Conservation (phyloP, 2,113 vertebrate species). For the Xiphophorus hellerii region DNA sequence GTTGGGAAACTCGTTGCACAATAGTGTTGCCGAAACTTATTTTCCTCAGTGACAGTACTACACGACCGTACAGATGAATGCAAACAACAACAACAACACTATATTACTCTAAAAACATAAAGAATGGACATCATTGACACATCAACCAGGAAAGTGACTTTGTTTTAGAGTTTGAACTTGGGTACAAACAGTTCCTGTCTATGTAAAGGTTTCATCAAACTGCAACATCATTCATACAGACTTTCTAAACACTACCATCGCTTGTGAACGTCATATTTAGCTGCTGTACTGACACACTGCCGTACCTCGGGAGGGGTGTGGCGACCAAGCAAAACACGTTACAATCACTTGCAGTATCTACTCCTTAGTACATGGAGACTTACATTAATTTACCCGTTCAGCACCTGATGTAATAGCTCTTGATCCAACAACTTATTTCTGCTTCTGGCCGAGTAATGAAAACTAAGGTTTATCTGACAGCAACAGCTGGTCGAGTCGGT, state of each 20-base stretch:
- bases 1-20: no score
- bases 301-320: slow-evolving; percentile 27
- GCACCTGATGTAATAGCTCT: not conserved
- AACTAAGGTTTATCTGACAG: slow-evolving; percentile 28
- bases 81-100: no score
- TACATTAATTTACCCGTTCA: not conserved
- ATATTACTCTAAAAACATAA: no score
- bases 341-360: not conserved
- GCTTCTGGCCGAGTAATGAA: not conserved
- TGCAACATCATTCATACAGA: not conserved
- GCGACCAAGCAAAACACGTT: not conserved
- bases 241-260: not conserved
- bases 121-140: no score
- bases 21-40: no score
- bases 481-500: slow-evolving; percentile 45
- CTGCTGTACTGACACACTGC: not conserved
- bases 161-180: no score
- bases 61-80: no score
- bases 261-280: no score
- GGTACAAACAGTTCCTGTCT: no score
- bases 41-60: no score
- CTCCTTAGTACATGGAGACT: not conserved
- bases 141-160: no score
- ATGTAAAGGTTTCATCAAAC: not conserved
- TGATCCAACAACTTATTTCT: not conserved